Base-by-base conservation (phyloP, 2,797 vertebrate species). In the Peromyscus attwateri region DNA sequence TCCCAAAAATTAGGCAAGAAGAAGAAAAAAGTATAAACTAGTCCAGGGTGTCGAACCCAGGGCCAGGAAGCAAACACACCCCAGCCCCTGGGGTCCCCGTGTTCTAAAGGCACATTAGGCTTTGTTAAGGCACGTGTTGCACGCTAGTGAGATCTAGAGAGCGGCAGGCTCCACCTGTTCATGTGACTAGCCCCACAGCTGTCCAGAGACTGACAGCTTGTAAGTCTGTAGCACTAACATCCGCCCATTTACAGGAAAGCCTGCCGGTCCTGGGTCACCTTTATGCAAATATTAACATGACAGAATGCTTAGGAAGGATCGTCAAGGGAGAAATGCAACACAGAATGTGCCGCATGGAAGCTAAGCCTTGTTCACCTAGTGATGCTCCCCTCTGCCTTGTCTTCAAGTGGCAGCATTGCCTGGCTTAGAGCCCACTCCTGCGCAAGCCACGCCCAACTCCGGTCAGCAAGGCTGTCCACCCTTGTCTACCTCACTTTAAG, bases 281-380 rank as follows among this genome's bases (percentile, higher is more conserved):
- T 1, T 16, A 31, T 46, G 3, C 14, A 21, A 12, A 6, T 34
- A 27, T 17, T 40, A 75, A 27, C 10, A 16, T 1, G 49, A 82
- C 57, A 49, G 49, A 11, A 49, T 57, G 29, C 34, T 60, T 71
- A 57, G 88, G 70, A 91, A 81, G 6, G 13, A 31, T 29, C 71
- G 1, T 19, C 49, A 49, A 12, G 2, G 66, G 31, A 43, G 40
- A 57, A 34, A 29, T 10, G 8, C 49, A 49, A 9, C 49, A 49
- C 49, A 49, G 10, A 49, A 49, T 2, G 49, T 49, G 49, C 37
- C 49, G 8, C 0, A 0, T 3, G 34, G 2, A 52, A 37, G 6
- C 21, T 16, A 3, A 19, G 34, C 62, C 16, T 34, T 60, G 7
- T 14, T n/a, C 6, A 0, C 25, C 12, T 19, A 1, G 5, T 19